These are phyloP conservation scores for Ips nitidus DNA, from an alignment of 1,140 invertebrate genomes.

Conservation along the genomic window DNA sequence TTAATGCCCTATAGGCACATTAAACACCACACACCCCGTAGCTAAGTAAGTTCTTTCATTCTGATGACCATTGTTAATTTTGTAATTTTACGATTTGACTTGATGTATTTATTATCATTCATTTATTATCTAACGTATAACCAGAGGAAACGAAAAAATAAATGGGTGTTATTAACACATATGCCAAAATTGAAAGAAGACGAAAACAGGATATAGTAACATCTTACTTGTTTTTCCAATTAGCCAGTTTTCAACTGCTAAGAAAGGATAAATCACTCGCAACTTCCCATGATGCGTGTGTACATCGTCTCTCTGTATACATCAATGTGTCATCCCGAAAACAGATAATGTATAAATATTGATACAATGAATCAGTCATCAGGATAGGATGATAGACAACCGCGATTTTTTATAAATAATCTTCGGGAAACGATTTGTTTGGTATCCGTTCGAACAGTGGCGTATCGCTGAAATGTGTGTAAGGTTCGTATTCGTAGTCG, in stretches of 20 bases:
- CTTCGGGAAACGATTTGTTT: constrained; percentile 35
- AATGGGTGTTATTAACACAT: too few species aligned
- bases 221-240: constrained; percentile 27
- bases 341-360: constrained; percentile 38
- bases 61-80: too few species aligned
- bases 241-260: constrained; percentile 21
- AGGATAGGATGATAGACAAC: constrained; percentile 37
- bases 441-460: constrained; percentile 24
- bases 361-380: constrained; percentile 39
- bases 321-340: constrained; percentile 38
- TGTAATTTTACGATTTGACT: too few species aligned
- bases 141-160: too few species aligned
- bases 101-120: too few species aligned
- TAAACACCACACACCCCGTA: too few species aligned
- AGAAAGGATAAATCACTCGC: constrained; percentile 32
- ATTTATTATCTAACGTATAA: too few species aligned
- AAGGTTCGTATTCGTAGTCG: too few species aligned
- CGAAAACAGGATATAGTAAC: background rate
- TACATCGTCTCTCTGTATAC: constrained; percentile 35
- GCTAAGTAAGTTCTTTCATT: too few species aligned
- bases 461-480: background rate
- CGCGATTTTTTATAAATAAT: constrained; percentile 37
- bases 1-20: too few species aligned
- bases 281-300: constrained; percentile 31
- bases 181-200: too few species aligned